Base-by-base conservation (phyloP, 2,797 vertebrate species). In the Neosalanx taihuensis region DNA sequence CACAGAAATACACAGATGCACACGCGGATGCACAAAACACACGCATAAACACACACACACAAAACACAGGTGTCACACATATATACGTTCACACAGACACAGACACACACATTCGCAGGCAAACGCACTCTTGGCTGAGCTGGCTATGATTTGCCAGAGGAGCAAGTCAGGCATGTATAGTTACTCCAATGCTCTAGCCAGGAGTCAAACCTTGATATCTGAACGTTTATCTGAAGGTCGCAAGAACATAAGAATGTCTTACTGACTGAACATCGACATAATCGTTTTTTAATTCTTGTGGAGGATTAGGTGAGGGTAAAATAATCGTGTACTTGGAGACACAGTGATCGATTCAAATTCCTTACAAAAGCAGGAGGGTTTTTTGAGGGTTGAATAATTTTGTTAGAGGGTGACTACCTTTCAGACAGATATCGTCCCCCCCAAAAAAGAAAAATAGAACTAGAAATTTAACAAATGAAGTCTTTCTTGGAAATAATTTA, bases 331-430 rank as follows among this genome's bases (percentile, higher is more conserved):
- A 83, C 83, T 82, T 80, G 83, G 82, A 80, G 81, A 87, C 85
- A 91, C 84, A 86, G 85, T 64, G 67, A 31, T 64, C 83, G 72
- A 86, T 90, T 90, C 83, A 91, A 75, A 10, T 49, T 37, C 9
- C 69, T 67, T 41, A 91, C 88, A 90, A 89, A 87, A 87, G 84
- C 86, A 3, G 1, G 61, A n/a, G 51, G 51, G 51, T 5, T 56
- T 26, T 26, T 26, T 26, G 23, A 26, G 23, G 23, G 23, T 26
- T 26, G 23, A 26, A 26, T 18, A 0, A 18, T 49, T 23, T 37
- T 37, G 63, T 51, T 66, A 18, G 29, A 46, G 41, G 41, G 41
- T 46, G 10, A 13, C 41, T 46, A 9, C 1, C 41, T 12, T 46
- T 12, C 9, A 13, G 41, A 46, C 41, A 10, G 41, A 46, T 46